phyloP scores from a whole-genome alignment of 23 tunicate species.

The Clavelina lepadiformis region DNA sequence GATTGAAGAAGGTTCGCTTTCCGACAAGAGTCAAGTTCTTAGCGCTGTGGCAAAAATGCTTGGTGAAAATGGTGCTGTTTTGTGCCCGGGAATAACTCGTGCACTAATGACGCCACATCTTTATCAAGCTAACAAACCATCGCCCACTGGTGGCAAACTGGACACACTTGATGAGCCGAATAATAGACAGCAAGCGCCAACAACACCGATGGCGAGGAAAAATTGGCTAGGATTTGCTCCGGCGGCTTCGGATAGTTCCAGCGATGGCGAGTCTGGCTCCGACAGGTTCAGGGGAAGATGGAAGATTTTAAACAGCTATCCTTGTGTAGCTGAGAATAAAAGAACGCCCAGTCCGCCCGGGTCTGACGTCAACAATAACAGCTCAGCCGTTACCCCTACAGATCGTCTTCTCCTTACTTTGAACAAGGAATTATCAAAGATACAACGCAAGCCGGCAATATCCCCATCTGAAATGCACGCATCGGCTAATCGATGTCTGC shows the following conservation, averaged over 20 bases:
- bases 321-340: not conserved
- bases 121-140: not conserved
- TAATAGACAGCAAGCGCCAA: not conserved
- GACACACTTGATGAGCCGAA: not conserved
- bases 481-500: slow-evolving; percentile 25
- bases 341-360: slow-evolving; percentile 22
- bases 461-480: not conserved
- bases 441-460: not conserved
- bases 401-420: slow-evolving; percentile 29
- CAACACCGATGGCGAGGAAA: not conserved
- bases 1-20: slow-evolving; percentile 72
- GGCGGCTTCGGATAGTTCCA: slow-evolving; percentile 9
- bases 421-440: slow-evolving; percentile 33
- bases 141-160: not conserved
- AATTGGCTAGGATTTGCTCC: slow-evolving; percentile 18
- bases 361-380: slow-evolving; percentile 2
- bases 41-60: slow-evolving; percentile 65
- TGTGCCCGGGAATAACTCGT: slow-evolving; percentile 61
- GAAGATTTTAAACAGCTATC: slow-evolving; percentile 12
- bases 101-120: slow-evolving; percentile 12
- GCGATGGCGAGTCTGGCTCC: slow-evolving; percentile 15
- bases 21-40: slow-evolving; percentile 48
- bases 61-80: slow-evolving; percentile 56
- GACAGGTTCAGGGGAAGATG: slow-evolving; percentile 42
- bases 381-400: slow-evolving; percentile 40